These are phyloP conservation scores for Indicator maculatus DNA, from an alignment of 2,113 vertebrate genomes.

Conservation along the genomic window DNA sequence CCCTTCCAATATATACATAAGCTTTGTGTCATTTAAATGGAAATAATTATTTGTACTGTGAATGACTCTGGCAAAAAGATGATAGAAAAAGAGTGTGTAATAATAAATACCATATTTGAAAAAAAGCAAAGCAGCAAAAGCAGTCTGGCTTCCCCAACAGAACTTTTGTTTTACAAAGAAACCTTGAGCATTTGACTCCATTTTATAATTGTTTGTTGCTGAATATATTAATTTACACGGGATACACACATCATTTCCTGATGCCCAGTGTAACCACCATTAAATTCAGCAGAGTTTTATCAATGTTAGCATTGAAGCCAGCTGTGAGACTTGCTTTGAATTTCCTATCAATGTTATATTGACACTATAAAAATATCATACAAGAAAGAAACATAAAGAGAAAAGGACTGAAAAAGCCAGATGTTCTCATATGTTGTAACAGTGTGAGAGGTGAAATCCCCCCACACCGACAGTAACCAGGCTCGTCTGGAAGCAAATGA, in stretches of 20 bases:
- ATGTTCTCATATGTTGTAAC: not conserved
- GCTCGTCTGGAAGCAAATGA: too few relatives aligned
- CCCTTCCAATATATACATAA: not conserved
- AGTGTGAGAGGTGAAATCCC: too few relatives aligned
- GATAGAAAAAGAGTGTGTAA: not conserved
- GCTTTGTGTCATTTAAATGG: not conserved
- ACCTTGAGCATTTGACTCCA: not conserved
- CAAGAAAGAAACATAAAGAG: not conserved
- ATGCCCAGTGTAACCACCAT: not conserved
- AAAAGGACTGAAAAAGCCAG: not conserved
- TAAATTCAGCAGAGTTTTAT: not conserved
- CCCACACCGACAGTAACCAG: too few relatives aligned
- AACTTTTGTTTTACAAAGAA: not conserved
- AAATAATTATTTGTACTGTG: not conserved
- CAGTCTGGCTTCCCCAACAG: not conserved
- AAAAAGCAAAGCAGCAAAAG: not conserved
- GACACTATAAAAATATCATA: not conserved
- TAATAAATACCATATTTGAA: not conserved
- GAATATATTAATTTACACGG: not conserved
- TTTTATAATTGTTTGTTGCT: not conserved
- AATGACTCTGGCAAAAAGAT: not conserved
- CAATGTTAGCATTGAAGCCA: not conserved
- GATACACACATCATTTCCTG: not conserved
- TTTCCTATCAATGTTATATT: not conserved
- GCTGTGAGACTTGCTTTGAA: accelerated